Evolutionary conservation across 2,113 vertebrate species (phyloP), one percentile per base, ranked within the genome.

Genomic region (Labeo rohita): DNA sequence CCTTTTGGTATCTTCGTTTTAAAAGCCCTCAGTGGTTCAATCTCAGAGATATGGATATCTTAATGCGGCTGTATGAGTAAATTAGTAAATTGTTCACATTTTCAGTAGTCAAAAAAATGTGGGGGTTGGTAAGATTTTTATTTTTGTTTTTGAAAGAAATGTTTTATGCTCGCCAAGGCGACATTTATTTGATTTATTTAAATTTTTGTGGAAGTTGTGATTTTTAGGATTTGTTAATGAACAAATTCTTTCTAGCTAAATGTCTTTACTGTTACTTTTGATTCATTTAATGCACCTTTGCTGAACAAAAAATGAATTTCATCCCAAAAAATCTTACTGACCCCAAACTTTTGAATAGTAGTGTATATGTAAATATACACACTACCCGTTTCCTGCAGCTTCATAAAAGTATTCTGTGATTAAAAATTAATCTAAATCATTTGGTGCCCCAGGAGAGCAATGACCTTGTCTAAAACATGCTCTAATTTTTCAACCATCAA

Each of bases 391-490:
- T 50, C 45, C 49, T 45, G 39, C 12, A 73, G 4, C 18, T 4
- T 0, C 50, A 23, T 74, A 28, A 50, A 28, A 50, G 11, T 13
- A 2, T 50, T 23, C 2, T 75, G 72, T 15, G 45, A 74, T 74
- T 74, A 23, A 74, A 56, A 39, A 47, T 13, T 8, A 8, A 61
- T 63, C 77, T 23, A 80, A 80, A 61, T 61, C 6, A 80, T 80
- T 61, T 52, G 36, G 77, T 65, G 6, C 56, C 59, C 47, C 43
- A 10, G 4, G 50, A 78, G 43, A 65, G 78, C 39, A 80, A 0
- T 47, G 39, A 49, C 78, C 13, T 80, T 49, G 54, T 61, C 54
- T 79, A 43, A 65, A 63, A 65, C 47, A 43, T 28, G n/a, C 61
- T 80, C 9, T 23, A 8, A 15, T 63, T 23, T 80, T 49, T 65